These are phyloP conservation scores for Diaperis boleti DNA, from an alignment of 2,888 invertebrate genomes.

Conservation along the genomic window DNA sequence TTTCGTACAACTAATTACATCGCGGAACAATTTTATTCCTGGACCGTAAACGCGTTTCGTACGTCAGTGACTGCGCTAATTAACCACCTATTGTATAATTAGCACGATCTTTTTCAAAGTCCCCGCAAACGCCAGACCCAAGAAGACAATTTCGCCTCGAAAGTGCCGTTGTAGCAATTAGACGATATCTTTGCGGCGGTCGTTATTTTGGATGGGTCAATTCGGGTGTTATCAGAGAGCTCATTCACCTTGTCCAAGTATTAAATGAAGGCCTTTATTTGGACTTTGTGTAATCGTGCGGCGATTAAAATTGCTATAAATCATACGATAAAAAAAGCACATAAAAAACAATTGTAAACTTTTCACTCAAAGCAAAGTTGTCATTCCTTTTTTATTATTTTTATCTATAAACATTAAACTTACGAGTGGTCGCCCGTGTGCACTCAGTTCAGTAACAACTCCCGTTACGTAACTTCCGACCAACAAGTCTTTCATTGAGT, in stretches of 20 bases:
- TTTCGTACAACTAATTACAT: too few relatives aligned
- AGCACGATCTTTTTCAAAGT: slow-evolving; percentile 4
- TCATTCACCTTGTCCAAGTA: too few relatives aligned
- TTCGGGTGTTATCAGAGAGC: slow-evolving; percentile 11
- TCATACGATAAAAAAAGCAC: too few relatives aligned
- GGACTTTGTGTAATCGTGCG: too few relatives aligned
- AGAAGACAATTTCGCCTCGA: not conserved
- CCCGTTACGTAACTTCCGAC: slow-evolving; percentile 38
- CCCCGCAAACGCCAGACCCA: too few relatives aligned
- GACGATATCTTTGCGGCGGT: too few relatives aligned
- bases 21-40: not conserved
- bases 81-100: not conserved
- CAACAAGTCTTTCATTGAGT: slow-evolving; percentile 43
- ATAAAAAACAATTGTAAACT: too few relatives aligned
- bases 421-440: slow-evolving; percentile 16
- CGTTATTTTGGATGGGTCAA: slow-evolving; percentile 10
- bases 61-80: not conserved
- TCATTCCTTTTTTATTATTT: not conserved
- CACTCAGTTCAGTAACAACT: slow-evolving; percentile 13
- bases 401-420: too few relatives aligned
- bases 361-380: not conserved
- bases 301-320: too few relatives aligned
- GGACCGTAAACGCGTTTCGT: not conserved
- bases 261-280: too few relatives aligned
- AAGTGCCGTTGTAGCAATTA: not conserved